Evolutionary conservation across 2,797 vertebrate genomes (phyloP), one percentile per base, ranked within the genome.

Genomic region (Pangasius djambal): DNA sequence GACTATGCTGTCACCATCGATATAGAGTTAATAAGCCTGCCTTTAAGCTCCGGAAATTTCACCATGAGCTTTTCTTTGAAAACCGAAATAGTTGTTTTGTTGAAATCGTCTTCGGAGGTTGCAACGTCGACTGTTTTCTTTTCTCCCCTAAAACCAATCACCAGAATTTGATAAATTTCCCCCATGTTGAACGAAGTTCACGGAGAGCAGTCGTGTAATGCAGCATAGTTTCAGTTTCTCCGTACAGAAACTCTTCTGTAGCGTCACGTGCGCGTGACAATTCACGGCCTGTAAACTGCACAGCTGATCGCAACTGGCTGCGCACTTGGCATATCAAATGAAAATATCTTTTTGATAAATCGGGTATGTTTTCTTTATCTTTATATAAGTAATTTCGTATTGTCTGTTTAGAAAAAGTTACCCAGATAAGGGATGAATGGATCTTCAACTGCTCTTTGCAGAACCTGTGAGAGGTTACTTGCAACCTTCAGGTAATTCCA

Each of bases 1-100:
- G 0, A 9, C 2, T 0, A 44, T 22, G 13, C 52, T 55, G 7
- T 10, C 12, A 44, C 48, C 5, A 40, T 8, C 16, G 5, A 22
- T 37, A 50, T 37, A 37, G n/a, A 59, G 1, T 59, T 8, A 59
- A 81, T 13, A 59, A 63, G 15, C 5, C 16, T 89, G 95, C 95
- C 95, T 88, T 88, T n/a, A 59, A 0, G 89, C 0, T 85, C 57
- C 0, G 94, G 94, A 0, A 94, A n/a, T 79, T 74, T 95, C n/a
- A 87, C n/a, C 0, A n/a, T 15, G 0, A 96, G 75, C 83, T 93
- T 95, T 28, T 90, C 81, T 83, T 92, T 95, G n/a, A 96, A 93
- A 37, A 91, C 89, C 34, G 77, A 55, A 50, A 95, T 88, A 0
- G 92, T 94, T 79, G 91, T 93, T 40, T 65, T 93, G 55, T 92